Base-by-base conservation (phyloP, 2,797 vertebrate genomes). In the Dermochelys coriacea region DNA sequence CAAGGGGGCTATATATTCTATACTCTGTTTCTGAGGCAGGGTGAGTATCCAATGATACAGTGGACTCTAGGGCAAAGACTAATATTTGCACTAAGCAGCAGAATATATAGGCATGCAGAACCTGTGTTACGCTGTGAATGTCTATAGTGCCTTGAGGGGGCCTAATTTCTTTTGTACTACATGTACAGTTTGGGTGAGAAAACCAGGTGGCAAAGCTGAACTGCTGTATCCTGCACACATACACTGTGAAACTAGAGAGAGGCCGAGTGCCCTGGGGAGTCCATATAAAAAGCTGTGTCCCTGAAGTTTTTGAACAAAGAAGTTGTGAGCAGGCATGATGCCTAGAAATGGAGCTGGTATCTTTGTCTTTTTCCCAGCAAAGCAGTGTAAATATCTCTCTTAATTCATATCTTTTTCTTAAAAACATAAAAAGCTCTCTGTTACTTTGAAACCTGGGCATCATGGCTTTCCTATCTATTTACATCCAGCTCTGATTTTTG, bases 211-310 rank as follows among this genome's bases (percentile, higher is more conserved):
- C 29, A 94, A 90, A 89, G 90, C 86, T 87, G 96, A 96, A 94
- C 97, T 96, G 96, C 95, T 97, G 96, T 97, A 96, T 96, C 96
- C 94, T 96, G 96, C 95, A 95, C 96, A 96, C 96, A 95, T 96
- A 94, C 93, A 97, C 93, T 31, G 78, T 34, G 96, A 96, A 92
- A 89, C 1, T 6, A 97, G 93, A 94, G 96, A 97, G 93, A 97
- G 97, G 91, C 89, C 82, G 74, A 84, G 31, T 92, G 96, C 96
- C 95, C 0, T 1, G 88, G 97, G 96, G 96, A 94, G 95, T 94
- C 93, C 91, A 92, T 34, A 7, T 52, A 82, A 94, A 88, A 92
- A 86, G 74, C 78, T 0, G 0, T 81, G 91, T 95, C 90, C 93
- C 93, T 82, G 54, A 96, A 96, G 90, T 93, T 96, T 93, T 82